phyloP scores from a whole-genome alignment of 2,888 invertebrate species.

The Xestoiulus laeticollis region DNA sequence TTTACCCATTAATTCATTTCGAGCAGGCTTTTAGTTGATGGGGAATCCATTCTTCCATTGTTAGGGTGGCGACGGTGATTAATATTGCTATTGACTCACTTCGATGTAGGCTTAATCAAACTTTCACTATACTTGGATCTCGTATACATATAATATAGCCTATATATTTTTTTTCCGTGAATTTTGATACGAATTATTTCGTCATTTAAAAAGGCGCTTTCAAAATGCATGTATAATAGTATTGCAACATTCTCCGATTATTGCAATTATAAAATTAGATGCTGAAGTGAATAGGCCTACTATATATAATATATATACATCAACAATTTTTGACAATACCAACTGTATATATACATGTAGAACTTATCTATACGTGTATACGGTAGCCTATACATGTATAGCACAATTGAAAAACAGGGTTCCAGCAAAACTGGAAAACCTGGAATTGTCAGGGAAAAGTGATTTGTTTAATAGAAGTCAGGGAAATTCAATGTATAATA shows the following conservation, averaged over 20 bases:
- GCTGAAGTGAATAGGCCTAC: no score
- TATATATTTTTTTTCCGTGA: background rate
- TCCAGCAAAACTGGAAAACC: no score
- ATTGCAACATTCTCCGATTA: background rate
- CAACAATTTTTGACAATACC: no score
- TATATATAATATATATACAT: no score
- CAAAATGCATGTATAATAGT: background rate
- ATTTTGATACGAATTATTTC: background rate
- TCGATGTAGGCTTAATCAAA: conserved; percentile 26
- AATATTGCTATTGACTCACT: conserved; percentile 5
- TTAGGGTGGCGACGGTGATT: conserved; percentile 18
- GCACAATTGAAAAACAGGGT: no score
- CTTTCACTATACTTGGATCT: background rate
- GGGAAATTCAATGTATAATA: no score
- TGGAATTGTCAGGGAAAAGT: no score
- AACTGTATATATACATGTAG: no score
- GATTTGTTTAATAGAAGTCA: no score
- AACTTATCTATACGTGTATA: no score
- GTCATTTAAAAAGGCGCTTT: background rate
- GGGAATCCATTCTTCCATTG: conserved; percentile 17
- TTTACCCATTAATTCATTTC: conserved; percentile 18
- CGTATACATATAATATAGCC: no score
- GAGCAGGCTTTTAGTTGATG: conserved; percentile 18
- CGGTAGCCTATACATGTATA: no score
- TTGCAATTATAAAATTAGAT: background rate